Evolutionary conservation across 2,888 invertebrate genomes (phyloP).

Genomic region (Cabera pusaria): DNA sequence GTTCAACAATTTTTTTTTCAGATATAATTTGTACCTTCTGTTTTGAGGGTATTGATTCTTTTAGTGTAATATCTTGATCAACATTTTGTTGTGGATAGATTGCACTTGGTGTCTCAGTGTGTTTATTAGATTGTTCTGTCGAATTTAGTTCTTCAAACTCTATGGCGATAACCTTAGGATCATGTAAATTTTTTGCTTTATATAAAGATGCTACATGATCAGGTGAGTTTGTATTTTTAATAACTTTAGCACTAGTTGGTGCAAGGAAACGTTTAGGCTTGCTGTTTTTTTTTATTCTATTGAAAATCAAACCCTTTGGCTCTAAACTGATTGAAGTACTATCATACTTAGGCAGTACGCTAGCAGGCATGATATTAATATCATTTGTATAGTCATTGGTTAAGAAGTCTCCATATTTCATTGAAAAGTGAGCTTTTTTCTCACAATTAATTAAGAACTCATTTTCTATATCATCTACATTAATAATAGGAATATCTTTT

Average conservation of each 20-base stretch:
- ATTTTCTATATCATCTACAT: constrained; percentile 66
- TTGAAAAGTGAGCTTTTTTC: constrained; percentile 59
- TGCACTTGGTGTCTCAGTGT: neutral
- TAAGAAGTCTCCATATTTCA: constrained; percentile 71
- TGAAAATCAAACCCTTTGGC: neutral
- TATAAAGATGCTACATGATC: too few species aligned
- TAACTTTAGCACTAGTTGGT: neutral
- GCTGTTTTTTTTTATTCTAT: too few species aligned
- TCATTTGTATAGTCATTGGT: constrained; percentile 52
- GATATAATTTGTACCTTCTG: constrained; percentile 59
- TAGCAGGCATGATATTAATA: too few species aligned
- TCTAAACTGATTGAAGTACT: neutral
- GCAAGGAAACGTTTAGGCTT: too few species aligned
- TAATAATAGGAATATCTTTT: constrained; percentile 46
- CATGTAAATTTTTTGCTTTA: too few species aligned
- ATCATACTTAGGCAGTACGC: too few species aligned
- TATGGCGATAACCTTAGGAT: constrained; percentile 5
- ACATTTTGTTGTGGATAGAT: too few species aligned
- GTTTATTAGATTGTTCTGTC: neutral
- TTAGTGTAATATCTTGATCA: too few species aligned
- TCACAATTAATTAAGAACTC: constrained; percentile 51
- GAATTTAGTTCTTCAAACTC: constrained; percentile 5
- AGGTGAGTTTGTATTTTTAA: too few species aligned
- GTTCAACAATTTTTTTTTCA: constrained; percentile 55
- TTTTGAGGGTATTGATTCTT: constrained; percentile 1